phyloP scores from a whole-genome alignment of 2,797 vertebrate species.

The Alectoris magna region DNA sequence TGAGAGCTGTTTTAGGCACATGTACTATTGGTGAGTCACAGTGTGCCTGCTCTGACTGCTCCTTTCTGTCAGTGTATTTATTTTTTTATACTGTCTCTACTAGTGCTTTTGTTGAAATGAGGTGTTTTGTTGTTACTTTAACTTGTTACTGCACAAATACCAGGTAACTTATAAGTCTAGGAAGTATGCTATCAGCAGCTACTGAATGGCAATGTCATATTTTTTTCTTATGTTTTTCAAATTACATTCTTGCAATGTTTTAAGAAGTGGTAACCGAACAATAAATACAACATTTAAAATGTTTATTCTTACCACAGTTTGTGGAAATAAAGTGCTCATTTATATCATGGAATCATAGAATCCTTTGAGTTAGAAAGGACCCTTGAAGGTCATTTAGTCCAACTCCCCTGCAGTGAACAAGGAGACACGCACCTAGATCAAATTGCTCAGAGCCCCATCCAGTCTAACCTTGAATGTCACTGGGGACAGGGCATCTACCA shows the following conservation, averaged over 20 bases:
- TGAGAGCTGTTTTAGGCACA: accelerated
- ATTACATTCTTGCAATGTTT: background rate
- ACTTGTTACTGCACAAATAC: background rate
- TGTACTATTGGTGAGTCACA: accelerated
- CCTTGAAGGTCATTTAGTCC: no score
- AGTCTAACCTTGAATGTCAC: no score
- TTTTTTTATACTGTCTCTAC: background rate
- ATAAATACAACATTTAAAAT: background rate
- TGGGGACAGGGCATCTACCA: no score
- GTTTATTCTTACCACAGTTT: background rate
- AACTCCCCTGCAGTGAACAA: no score
- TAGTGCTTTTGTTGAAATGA: background rate
- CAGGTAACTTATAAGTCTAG: background rate
- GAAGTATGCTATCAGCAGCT: background rate
- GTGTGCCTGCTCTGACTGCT: accelerated
- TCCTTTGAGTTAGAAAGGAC: no score
- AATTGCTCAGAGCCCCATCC: no score
- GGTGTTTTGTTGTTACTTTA: background rate
- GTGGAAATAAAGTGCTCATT: background rate
- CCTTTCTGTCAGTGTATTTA: accelerated
- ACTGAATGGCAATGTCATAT: background rate
- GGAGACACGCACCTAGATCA: no score
- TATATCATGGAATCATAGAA: background rate
- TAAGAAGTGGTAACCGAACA: background rate
- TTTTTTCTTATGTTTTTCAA: background rate